phyloP scores from a whole-genome alignment of 2,797 vertebrate genomes.

The Protonibea diacanthus region DNA sequence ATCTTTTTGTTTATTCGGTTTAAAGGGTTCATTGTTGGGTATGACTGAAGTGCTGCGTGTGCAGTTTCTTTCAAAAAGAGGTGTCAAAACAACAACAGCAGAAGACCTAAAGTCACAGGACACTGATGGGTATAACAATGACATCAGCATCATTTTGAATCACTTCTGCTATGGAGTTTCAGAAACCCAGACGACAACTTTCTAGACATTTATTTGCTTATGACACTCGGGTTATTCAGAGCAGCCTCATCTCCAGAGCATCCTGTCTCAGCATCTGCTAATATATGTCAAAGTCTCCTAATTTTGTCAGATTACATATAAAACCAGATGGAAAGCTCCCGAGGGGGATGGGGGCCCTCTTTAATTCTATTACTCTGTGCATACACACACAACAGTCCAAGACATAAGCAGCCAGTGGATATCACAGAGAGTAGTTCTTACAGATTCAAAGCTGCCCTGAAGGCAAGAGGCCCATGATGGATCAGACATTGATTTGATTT shows the following conservation, averaged over 20 bases:
- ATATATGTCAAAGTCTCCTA: constrained; percentile 71
- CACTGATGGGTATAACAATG: neutral
- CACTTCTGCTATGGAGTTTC: constrained; percentile 9
- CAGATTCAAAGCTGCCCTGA: constrained; percentile 74
- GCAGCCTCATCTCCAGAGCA: constrained; percentile 28
- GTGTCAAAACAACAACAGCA: constrained; percentile 10
- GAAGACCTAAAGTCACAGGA: constrained; percentile 4
- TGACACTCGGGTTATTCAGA: constrained; percentile 10
- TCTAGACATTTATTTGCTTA: constrained; percentile 19
- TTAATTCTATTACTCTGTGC: constrained; percentile 82
- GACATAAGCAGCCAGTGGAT: constrained; percentile 68
- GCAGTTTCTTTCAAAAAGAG: constrained; percentile 12
- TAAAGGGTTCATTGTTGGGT: constrained; percentile 10
- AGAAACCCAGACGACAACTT: neutral
- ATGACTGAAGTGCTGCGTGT: constrained; percentile 20
- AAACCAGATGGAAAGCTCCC: constrained; percentile 86
- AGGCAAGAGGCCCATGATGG: constrained; percentile 83
- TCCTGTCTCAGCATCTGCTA: constrained; percentile 69
- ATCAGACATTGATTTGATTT: constrained; percentile 89
- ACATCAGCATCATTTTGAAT: constrained; percentile 2
- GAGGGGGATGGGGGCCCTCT: constrained; percentile 64
- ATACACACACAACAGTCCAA: constrained; percentile 50
- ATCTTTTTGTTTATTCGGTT: constrained; percentile 14
- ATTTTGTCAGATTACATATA: constrained; percentile 77
- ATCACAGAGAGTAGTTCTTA: constrained; percentile 70